Evolutionary conservation across 2,888 invertebrate species (phyloP), one percentile per base, ranked within the genome.

Genomic region (Cactoblastis cactorum): DNA sequence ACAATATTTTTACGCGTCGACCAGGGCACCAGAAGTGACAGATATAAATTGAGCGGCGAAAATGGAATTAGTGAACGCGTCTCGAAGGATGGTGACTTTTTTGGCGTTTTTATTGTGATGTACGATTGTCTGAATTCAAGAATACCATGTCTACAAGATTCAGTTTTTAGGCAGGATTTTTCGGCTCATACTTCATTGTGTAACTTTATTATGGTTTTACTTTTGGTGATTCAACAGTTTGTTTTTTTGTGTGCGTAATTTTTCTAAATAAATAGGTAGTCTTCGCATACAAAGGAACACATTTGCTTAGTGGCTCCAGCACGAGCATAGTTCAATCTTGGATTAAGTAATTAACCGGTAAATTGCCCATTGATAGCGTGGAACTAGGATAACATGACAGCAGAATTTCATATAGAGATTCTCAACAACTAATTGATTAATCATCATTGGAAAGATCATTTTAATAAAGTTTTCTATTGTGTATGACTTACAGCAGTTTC

Each of bases 1-100:
- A 87, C 86, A 87, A 86, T 88, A 87, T 88, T 87, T 87, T 86
- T 86, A 83, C 84, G 77, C 70, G 67, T 75, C 76, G 80, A 76
- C 78, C 82, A 77, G 71, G 74, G 71, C 79, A 80, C 75, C 83
- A 79, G 77, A 82, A 86, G 83, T 83, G 85, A 86, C 86, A 83
- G 82, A 80, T 83, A 86, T 85, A 86, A 85, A 85, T 85, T 84
- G 83, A 78, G 78, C 72, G 73, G 68, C 62, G 80, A 72, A 80
- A 83, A 83, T 82, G 80, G 79, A 80, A 85, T 85, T 83, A 84
- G 83, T 76, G 76, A 72, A 73, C 74, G 77, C 71, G 69, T 71
- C 73, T 71, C 64, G 62, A 61, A 58, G 54, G 52, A 53, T 52
- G 51, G 57, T 52, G 67, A 66, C 70, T 71, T 70, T 70, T 69